These are phyloP conservation scores for Heterotis niloticus DNA, from an alignment of 2,113 vertebrate species.

Conservation along the genomic window DNA sequence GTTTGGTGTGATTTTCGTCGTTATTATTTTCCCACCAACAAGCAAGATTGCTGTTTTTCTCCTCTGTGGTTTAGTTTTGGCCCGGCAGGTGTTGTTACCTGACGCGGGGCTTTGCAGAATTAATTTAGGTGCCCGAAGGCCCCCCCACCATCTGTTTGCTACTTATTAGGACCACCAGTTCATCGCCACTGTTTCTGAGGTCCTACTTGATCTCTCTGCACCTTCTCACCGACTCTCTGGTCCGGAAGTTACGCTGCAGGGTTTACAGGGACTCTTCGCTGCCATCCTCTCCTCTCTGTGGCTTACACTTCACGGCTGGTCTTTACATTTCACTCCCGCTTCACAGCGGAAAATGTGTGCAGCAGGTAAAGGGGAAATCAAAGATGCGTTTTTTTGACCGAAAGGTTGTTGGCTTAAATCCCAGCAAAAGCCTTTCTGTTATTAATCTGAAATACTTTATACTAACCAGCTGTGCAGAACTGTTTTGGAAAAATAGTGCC, in stretches of 20 bases:
- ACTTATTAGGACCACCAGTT: slow-evolving; percentile 11
- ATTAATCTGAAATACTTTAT: no score
- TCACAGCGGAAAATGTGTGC: no score
- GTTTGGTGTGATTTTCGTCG: background rate
- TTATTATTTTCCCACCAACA: slow-evolving; percentile 3
- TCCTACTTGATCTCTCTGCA: background rate
- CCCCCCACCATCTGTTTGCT: slow-evolving; percentile 21
- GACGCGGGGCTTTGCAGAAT: slow-evolving; percentile 19
- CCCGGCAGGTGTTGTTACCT: slow-evolving; percentile 2
- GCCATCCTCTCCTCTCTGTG: no score
- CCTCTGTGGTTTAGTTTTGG: background rate
- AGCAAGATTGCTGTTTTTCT: background rate
- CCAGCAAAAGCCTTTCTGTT: no score
- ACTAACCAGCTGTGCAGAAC: no score
- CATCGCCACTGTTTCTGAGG: background rate
- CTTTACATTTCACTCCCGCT: no score
- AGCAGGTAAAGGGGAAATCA: no score
- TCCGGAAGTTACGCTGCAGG: background rate
- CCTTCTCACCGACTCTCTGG: no score
- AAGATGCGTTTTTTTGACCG: no score
- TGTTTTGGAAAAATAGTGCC: no score
- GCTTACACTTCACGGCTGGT: no score
- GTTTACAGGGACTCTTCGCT: background rate
- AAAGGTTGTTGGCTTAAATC: no score
- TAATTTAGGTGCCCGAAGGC: background rate